Conservation (phyloP, 2,888 invertebrate genomes). For the Campoplex nolae region DNA sequence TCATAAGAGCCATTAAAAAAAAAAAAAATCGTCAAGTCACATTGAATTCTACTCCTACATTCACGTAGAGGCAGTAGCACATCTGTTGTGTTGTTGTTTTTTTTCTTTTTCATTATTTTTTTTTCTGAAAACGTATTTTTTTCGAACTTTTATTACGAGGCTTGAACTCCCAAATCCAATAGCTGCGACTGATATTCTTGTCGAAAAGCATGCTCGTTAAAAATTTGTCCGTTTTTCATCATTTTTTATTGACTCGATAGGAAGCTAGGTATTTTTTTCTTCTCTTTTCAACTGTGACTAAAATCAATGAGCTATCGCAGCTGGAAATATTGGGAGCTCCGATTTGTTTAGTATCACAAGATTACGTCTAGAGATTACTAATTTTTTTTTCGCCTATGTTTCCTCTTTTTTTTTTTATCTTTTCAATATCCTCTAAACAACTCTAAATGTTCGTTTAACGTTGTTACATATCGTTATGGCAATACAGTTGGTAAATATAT, state of each 20-base stretch:
- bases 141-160: conserved; percentile 41
- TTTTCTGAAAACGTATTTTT: conserved; percentile 29
- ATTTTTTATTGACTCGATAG: conserved; percentile 52
- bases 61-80: conserved; percentile 81
- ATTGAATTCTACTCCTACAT: conserved; percentile 76
- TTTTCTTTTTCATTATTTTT: conserved; percentile 64
- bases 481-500: conserved; percentile 65
- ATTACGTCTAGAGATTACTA: conserved; percentile 76
- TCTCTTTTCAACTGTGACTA: conserved; percentile 26
- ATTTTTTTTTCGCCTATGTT: conserved; percentile 21
- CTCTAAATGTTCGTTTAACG: conserved; percentile 61
- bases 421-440: conserved; percentile 71
- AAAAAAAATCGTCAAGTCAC: conserved; percentile 66
- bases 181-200: conserved; percentile 30
- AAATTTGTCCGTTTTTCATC: not conserved
- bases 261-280: conserved; percentile 15
- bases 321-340: conserved; percentile 74
- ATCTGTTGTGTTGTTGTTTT: conserved; percentile 71
- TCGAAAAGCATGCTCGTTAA: conserved; percentile 3
- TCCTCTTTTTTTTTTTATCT: not conserved
- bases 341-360: conserved; percentile 81
- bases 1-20: conserved; percentile 12
- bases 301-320: conserved; percentile 28
- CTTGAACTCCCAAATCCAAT: conserved; percentile 54
- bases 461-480: conserved; percentile 55